Base-by-base conservation (phyloP, 1,140 invertebrate species). In the Ditylenchus dipsaci region DNA sequence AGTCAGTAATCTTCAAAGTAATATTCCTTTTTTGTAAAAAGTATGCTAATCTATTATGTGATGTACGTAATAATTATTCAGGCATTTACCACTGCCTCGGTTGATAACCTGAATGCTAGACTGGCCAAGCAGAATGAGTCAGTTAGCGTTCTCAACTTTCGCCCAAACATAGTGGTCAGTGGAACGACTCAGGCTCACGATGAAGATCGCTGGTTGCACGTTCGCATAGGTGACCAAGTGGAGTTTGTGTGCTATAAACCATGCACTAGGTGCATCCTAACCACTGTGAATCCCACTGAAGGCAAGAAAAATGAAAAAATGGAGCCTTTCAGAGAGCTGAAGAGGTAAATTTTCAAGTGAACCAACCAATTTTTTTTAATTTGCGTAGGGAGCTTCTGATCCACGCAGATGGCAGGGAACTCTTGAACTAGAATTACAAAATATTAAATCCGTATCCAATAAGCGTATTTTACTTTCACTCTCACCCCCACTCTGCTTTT, bases 131-230 rank as follows among this genome's bases (percentile, higher is more conserved):
- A 63, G 19, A 65, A 65, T 3, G 19, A 26, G 67, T 33, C 23
- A 53, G 42, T 59, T 1, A 83, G 85, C n/a, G 65, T 86, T 7
- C 74, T 86, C 63, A 82, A 87, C 63, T 90, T 90, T 78, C 84
- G 89, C 45, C 86, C 87, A 0, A 90, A 89, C 81, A 88, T 90
- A 66, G 84, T 90, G 0, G 84, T 90, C 8, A 86, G 87, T 73
- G 88, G 88, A 0, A 21, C 15, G 3, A 82, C 86, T 0, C 71
- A 84, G 23, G 76, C 88, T 1, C 89, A 87, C 74, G 88, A 87
- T 3, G 89, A 90, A 82, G 77, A 77, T 49, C 23, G 45, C 13
- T 77, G 75, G 75, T 47, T 72, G 27, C 57, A 78, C 27, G 76
- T 77, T 42, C 76, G 65, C 17, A 74, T 77, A 27, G 75, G 75